Percentiles rank a stretch among this genome's conserved stretches.
phyloP scores from a whole-genome alignment of 2,113 vertebrate genomes.

The Vanacampus margaritifer region DNA sequence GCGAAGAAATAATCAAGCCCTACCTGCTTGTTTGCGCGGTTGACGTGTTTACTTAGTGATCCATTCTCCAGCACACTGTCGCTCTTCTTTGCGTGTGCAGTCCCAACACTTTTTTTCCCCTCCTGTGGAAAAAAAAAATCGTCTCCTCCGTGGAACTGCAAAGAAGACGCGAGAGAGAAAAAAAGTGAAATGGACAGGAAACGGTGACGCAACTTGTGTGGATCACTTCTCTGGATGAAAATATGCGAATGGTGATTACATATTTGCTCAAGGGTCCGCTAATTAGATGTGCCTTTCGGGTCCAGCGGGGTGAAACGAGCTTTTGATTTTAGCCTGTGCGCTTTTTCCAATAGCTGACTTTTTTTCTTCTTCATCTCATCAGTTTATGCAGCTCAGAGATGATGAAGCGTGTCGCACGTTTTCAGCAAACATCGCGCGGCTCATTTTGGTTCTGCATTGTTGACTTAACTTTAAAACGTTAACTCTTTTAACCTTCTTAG shows the following conservation, averaged over 20 bases:
- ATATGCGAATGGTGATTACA: slow-evolving; percentile 27
- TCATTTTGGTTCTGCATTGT: neutral
- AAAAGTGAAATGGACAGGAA: slow-evolving; percentile 66
- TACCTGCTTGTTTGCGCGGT: slow-evolving; percentile 38
- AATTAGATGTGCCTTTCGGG: neutral
- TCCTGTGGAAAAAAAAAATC: slow-evolving; percentile 35
- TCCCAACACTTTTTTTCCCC: slow-evolving; percentile 38
- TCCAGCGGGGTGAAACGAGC: neutral
- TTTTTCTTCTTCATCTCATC: neutral
- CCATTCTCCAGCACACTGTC: slow-evolving; percentile 47
- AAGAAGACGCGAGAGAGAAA: slow-evolving; percentile 20
- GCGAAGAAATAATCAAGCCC: slow-evolving; percentile 1
- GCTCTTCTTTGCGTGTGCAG: slow-evolving; percentile 46
- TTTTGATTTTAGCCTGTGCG: neutral
- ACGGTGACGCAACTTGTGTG: slow-evolving; percentile 65
- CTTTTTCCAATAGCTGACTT: neutral
- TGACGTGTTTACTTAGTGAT: slow-evolving; percentile 43
- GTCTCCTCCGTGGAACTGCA: slow-evolving; percentile 49
- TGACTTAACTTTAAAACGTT: neutral
- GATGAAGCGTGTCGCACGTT: neutral
- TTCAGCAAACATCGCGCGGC: neutral
- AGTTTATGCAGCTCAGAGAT: neutral
- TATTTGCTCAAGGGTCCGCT: neutral
- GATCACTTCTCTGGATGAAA: slow-evolving; percentile 39
- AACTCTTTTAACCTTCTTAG: neutral